Conservation (phyloP, 2,888 invertebrate genomes). For the Pseudolycoriella hygida region DNA sequence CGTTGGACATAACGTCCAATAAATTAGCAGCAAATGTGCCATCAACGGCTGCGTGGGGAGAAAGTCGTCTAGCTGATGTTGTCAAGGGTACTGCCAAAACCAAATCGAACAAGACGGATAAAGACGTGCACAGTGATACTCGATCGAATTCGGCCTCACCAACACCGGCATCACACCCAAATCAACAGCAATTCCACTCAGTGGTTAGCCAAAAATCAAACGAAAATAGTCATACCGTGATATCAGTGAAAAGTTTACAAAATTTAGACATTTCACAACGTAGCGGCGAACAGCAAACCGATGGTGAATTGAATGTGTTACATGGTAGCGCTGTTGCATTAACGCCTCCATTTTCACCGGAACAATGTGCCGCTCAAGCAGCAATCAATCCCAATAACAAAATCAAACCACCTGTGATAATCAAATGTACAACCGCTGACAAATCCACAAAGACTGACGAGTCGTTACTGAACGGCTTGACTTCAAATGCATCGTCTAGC, state of each 20-base stretch:
- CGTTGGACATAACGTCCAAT: neutral
- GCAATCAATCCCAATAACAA: slow-evolving; percentile 16
- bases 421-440: slow-evolving; percentile 36
- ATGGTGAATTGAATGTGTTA: slow-evolving; percentile 18
- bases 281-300: slow-evolving; percentile 15
- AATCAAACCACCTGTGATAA: slow-evolving; percentile 27
- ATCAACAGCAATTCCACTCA: slow-evolving; percentile 10
- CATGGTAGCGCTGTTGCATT: slow-evolving; percentile 31
- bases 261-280: slow-evolving; percentile 12
- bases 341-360: slow-evolving; percentile 42
- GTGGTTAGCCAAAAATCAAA: slow-evolving; percentile 9
- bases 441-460: slow-evolving; percentile 53
- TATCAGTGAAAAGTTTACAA: neutral
- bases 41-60: slow-evolving; percentile 32
- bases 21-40: slow-evolving; percentile 14
- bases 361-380: slow-evolving; percentile 13
- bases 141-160: slow-evolving; percentile 8
- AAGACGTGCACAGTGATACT: slow-evolving; percentile 2
- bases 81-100: slow-evolving; percentile 53
- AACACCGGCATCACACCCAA: slow-evolving; percentile 15
- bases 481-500: slow-evolving; percentile 15
- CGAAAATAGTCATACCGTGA: slow-evolving; percentile 17
- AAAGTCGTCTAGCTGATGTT: slow-evolving; percentile 57
- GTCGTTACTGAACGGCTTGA: slow-evolving; percentile 22
- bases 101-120: slow-evolving; percentile 17